Percentiles rank a stretch among this genome's conserved stretches.
Evolutionary conservation across 2,888 invertebrate species (phyloP).

Genomic region (Aromia moschata): DNA sequence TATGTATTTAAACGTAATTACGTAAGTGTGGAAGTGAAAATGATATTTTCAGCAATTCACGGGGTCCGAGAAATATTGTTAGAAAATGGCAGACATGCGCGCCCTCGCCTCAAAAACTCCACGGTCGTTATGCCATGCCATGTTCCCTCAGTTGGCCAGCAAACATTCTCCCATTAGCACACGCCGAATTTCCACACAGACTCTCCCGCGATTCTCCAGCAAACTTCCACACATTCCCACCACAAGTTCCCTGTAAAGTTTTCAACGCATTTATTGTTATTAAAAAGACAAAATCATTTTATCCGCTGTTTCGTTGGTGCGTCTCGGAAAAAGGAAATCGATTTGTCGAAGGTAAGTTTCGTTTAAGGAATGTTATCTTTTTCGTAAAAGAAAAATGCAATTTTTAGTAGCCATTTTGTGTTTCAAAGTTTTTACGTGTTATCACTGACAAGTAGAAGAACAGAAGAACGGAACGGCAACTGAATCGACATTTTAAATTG

Average conservation of each 20-base stretch:
- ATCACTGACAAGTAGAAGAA: too few relatives aligned
- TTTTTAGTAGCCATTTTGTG: too few relatives aligned
- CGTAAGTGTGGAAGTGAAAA: slow-evolving; percentile 50
- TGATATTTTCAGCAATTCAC: too few relatives aligned
- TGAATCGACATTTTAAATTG: slow-evolving; percentile 1
- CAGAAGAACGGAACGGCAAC: background rate
- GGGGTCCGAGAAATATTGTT: slow-evolving; percentile 51
- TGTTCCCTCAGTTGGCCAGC: slow-evolving; percentile 15
- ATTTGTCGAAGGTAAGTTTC: slow-evolving; percentile 3
- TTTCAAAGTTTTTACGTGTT: too few relatives aligned
- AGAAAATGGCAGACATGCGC: slow-evolving; percentile 52
- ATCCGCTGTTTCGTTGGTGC: background rate
- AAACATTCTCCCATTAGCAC: slow-evolving; percentile 4
- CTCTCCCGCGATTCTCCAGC: background rate
- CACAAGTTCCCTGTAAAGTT: too few relatives aligned
- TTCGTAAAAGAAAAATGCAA: too few relatives aligned
- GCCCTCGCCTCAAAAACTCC: slow-evolving; percentile 25
- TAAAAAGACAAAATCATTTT: too few relatives aligned
- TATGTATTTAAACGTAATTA: too few relatives aligned
- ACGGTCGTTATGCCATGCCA: slow-evolving; percentile 4
- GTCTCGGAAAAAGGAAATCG: slow-evolving; percentile 5
- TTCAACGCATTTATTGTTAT: too few relatives aligned
- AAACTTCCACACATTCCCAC: too few relatives aligned
- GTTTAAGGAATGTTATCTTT: too few relatives aligned
- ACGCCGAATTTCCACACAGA: background rate